These are phyloP conservation scores for Tyto alba DNA, from an alignment of 2,113 vertebrate species.

Conservation along the genomic window DNA sequence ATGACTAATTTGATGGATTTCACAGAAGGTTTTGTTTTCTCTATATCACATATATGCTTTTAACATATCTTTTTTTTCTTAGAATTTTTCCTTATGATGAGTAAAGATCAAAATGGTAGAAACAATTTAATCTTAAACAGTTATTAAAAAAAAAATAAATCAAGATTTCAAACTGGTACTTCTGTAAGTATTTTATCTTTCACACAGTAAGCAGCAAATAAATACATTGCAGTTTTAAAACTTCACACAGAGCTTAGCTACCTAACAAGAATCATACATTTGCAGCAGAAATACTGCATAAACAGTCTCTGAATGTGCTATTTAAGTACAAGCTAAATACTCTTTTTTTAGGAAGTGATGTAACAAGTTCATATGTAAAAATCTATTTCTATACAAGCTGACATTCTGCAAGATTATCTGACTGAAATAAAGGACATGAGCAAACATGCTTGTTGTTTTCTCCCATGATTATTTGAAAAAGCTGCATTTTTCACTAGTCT, in stretches of 20 bases:
- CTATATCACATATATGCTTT: not conserved
- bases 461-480: conserved; percentile 45
- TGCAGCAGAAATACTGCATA: conserved; percentile 40
- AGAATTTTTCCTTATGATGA: not conserved
- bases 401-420: conserved; percentile 55
- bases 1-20: not conserved
- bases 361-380: conserved; percentile 66
- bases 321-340: conserved; percentile 49
- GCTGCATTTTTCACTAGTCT: not conserved
- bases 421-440: conserved; percentile 50
- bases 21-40: not conserved
- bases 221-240: not conserved
- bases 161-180: not conserved
- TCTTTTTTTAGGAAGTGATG: conserved; percentile 61
- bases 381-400: conserved; percentile 61
- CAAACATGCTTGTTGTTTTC: conserved; percentile 47
- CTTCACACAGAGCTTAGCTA: not conserved
- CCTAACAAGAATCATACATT: conserved; percentile 8
- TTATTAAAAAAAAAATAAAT: not conserved
- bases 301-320: conserved; percentile 25
- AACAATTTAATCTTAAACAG: not conserved
- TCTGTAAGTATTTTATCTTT: not conserved
- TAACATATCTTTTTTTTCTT: not conserved
- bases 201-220: not conserved
- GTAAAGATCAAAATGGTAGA: not conserved